Evolutionary conservation across 37 sponge, comb jelly and placozoan species (phyloP).

Genomic region (Cliona cf. orientalis): DNA sequence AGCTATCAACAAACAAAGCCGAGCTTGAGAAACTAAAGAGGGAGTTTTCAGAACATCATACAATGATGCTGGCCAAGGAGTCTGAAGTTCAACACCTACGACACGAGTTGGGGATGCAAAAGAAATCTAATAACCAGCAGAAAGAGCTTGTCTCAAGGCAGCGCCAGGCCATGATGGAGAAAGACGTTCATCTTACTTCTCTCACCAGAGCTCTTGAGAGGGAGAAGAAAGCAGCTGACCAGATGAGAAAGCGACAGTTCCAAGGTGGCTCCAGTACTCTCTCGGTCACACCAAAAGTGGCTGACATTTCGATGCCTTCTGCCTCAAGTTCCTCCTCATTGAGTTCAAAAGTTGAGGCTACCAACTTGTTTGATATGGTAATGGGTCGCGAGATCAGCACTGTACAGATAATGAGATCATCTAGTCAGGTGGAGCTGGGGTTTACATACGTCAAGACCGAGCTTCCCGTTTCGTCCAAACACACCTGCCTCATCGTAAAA

Average conservation of each 20-base stretch:
- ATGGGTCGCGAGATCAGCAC: constrained; percentile 25
- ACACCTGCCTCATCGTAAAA: constrained; percentile 46
- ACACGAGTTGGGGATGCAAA: constrained; percentile 41
- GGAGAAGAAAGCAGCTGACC: constrained; percentile 21
- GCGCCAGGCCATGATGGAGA: constrained; percentile 20
- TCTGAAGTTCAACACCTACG: constrained; percentile 42
- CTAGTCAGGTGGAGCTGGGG: constrained; percentile 37
- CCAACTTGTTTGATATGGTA: constrained; percentile 43
- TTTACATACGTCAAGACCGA: constrained; percentile 46
- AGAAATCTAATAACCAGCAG: constrained; percentile 24
- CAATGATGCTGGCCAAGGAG: constrained; percentile 30
- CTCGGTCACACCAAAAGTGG: not conserved
- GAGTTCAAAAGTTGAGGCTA: too few species aligned
- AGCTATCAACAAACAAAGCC: constrained; percentile 27
- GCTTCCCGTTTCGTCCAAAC: constrained; percentile 32
- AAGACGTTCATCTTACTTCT: constrained; percentile 46
- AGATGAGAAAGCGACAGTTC: not conserved
- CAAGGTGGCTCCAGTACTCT: not conserved
- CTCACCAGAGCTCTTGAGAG: constrained; percentile 34
- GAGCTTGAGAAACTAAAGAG: constrained; percentile 19
- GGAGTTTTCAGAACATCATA: constrained; percentile 15
- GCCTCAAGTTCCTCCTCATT: not conserved
- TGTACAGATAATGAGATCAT: constrained; percentile 20
- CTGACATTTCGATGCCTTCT: not conserved
- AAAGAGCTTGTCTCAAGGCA: constrained; percentile 39